Conservation (phyloP, 1,140 invertebrate species). For the Drosophila repletoides region DNA sequence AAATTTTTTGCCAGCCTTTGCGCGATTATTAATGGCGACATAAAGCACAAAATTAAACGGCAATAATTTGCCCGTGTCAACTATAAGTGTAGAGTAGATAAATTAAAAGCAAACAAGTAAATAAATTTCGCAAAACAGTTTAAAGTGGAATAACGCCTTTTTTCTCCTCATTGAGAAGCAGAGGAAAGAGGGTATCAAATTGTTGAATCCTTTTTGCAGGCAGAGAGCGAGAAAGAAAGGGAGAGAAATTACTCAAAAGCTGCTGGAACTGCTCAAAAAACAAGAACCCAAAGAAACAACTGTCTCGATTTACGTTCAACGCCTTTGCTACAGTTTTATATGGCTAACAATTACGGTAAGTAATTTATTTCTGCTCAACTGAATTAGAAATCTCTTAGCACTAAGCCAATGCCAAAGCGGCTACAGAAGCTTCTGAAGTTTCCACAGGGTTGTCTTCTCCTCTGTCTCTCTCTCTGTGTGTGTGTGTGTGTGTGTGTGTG, state of each 20-base stretch:
- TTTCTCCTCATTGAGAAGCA: too few relatives aligned
- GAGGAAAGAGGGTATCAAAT: too few relatives aligned
- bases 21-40: constrained; percentile 74
- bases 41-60: constrained; percentile 75
- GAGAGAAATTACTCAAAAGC: too few relatives aligned
- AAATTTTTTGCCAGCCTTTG: constrained; percentile 72
- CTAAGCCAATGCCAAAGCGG: constrained; percentile 65
- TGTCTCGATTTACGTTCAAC: constrained; percentile 45
- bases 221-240: too few relatives aligned
- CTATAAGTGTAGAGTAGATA: constrained; percentile 73
- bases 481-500: constrained; percentile 35
- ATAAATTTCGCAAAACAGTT: constrained; percentile 56
- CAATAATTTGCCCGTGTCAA: constrained; percentile 75
- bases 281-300: constrained; percentile 33
- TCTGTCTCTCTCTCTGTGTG: neutral
- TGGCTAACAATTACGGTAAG: constrained; percentile 79
- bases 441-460: constrained; percentile 16
- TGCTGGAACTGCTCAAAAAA: too few relatives aligned
- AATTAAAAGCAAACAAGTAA: constrained; percentile 72
- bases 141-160: constrained; percentile 33
- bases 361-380: constrained; percentile 81
- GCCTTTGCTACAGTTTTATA: constrained; percentile 74
- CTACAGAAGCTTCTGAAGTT: too few relatives aligned
- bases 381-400: constrained; percentile 80
- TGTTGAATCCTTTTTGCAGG: too few relatives aligned